Base-by-base conservation (phyloP, 2,797 vertebrate genomes). In the Pteronotus mesoamericanus region DNA sequence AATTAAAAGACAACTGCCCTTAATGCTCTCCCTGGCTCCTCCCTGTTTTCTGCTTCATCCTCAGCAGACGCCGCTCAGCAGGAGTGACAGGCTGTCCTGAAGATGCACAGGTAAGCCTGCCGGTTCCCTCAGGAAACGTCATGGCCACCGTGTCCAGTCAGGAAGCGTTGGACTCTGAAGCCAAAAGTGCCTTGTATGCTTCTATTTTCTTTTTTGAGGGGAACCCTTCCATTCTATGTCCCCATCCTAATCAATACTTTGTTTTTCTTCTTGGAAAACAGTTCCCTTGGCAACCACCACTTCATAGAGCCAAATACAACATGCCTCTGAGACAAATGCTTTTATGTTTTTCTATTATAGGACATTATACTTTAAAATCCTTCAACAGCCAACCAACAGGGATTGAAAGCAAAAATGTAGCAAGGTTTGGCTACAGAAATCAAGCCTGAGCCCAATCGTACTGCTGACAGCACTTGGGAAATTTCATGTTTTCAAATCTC, bases 301-400 rank as follows among this genome's bases (percentile, higher is more conserved):
- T 75, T 87, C 79, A 89, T 0, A 93, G 53, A 84, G 87, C 74
- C 59, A 44, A 87, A 34, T 42, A 82, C 59, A 82, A 91, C 86
- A 85, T 14, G 68, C 44, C 93, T 64, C 61, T 34, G 71, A 93
- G 66, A 94, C 80, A 82, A 94, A 95, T 34, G 86, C 71, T 82
- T 94, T 93, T 57, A 89, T 26, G 51, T 61, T 46, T 93, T 96
- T 93, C 85, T 88, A 59, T 86, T 89, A 94, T 2, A 89, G 39
- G 92, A 91, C 78, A 95, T 80, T 75, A 66, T 14, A 78, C 37
- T 92, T 95, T 85, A 92, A 96, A 86, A 92, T 75, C 93, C 69
- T 68, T 83, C 82, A 84, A 91, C 42, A 80, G 93, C 78, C 95
- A 90, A 89, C 12, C 80, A 89, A 93, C 66, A 95, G 55, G 57